Base-by-base conservation (phyloP, 2,888 invertebrate species). In the Caenorhabditis auriculariae region DNA sequence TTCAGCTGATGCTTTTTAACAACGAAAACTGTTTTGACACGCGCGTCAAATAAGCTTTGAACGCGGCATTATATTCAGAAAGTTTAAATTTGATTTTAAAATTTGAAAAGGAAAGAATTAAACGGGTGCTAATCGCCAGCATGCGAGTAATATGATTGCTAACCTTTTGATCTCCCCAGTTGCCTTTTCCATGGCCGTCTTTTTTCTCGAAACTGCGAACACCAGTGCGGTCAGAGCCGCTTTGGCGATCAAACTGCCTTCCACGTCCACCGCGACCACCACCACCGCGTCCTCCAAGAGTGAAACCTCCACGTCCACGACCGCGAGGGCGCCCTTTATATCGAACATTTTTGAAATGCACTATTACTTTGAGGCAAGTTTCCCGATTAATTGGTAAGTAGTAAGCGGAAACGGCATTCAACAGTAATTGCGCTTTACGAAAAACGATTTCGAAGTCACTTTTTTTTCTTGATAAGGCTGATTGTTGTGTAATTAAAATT, bases 131-230 rank as follows among this genome's bases (percentile, higher is more conserved):
- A n/a, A n/a, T n/a, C n/a, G n/a, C 32, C 32, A 32, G 32, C 9
- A 32, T 15, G 7, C 9, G 6, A 6, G 6, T n/a, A n/a, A n/a
- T 12, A 44, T 19, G 32, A 1, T n/a, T 9, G 24, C 35, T 26
- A 12, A 66, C 66, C 56, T 71, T 65, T 42, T 69, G 62, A 45
- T 72, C 71, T 63, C 79, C 79, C 79, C 79, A 79, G 72, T 79
- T 79, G 55, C 76, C 77, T 57, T 69, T 74, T 50, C 85, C 85
- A 75, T 84, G 63, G 82, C 84, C 69, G 77, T 82, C 72, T 66
- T 76, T 76, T 66, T 74, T 71, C 23, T 75, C 73, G 19, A 59
- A 55, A 28, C 72, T 26, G 39, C 74, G 72, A 28, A 76, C 79
- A 37, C 78, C 77, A 38, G 77, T 70, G 44, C 72, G 66, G 60